Percentiles rank a stretch among this genome's conserved stretches.
Conservation (phyloP, 2,888 invertebrate genomes). For the Creontiades dilutus region DNA sequence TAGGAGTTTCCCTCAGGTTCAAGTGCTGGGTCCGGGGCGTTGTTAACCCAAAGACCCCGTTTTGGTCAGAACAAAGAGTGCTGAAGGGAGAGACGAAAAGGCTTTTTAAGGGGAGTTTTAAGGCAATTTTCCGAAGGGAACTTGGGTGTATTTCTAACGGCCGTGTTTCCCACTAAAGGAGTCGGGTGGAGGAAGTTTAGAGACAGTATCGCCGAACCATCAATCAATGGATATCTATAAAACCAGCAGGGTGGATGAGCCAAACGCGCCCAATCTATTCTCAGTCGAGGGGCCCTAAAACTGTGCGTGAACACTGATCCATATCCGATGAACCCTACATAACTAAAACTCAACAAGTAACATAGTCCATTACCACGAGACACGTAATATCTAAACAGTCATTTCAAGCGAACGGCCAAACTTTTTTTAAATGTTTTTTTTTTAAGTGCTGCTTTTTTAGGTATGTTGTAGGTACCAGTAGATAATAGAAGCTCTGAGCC, state of each 20-base stretch:
- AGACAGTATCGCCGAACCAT: background rate
- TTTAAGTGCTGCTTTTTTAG: no score
- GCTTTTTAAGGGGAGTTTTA: background rate
- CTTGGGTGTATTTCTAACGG: conserved; percentile 7
- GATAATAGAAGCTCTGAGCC: no score
- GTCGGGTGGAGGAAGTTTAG: background rate
- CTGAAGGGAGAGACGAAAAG: background rate
- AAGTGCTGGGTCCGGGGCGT: conserved; percentile 15
- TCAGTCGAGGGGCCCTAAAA: no score
- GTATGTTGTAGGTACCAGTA: no score
- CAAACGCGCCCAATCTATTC: no score
- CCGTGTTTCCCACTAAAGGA: background rate
- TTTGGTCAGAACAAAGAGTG: conserved; percentile 54
- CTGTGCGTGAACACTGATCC: no score
- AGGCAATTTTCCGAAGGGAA: background rate
- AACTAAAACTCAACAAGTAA: no score
- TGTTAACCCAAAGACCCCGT: conserved; percentile 66
- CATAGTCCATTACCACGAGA: no score
- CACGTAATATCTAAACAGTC: no score
- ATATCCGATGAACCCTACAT: no score
- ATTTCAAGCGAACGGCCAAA: no score
- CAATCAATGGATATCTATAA: background rate
- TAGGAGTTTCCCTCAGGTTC: conserved; percentile 5
- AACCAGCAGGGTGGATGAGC: background rate
- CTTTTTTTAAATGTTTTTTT: no score